Evolutionary conservation across 2,113 vertebrate species (phyloP).

Genomic region (Entelurus aequoreus): DNA sequence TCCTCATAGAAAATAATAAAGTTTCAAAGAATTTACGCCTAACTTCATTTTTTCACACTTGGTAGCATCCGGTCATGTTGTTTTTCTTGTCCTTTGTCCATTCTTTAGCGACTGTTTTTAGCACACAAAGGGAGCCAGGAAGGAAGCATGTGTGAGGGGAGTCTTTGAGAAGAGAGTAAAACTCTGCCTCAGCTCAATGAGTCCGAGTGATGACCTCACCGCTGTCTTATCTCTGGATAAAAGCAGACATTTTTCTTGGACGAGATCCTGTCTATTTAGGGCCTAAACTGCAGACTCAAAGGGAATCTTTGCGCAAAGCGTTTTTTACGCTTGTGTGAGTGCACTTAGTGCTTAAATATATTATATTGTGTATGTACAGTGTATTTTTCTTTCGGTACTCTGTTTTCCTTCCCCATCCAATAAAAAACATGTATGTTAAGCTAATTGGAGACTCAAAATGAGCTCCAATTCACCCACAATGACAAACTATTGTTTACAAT

Average conservation of each 20-base stretch:
- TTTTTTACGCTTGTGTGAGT: slow-evolving; percentile 9
- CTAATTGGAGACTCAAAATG: too few relatives aligned
- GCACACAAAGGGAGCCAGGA: slow-evolving; percentile 25
- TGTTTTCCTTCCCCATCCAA: too few relatives aligned
- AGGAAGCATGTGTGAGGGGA: slow-evolving; percentile 36
- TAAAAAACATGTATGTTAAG: background rate
- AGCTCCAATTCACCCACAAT: too few relatives aligned
- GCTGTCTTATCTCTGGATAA: slow-evolving; percentile 46
- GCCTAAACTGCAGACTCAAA: slow-evolving; percentile 22
- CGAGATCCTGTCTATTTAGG: slow-evolving; percentile 40
- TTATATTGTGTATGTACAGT: background rate
- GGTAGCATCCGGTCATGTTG: background rate
- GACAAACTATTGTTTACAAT: too few relatives aligned
- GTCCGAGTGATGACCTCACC: slow-evolving; percentile 47
- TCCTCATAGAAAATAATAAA: too few relatives aligned
- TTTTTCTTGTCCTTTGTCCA: slow-evolving; percentile 1
- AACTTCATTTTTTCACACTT: background rate
- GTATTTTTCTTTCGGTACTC: background rate
- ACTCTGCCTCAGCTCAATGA: slow-evolving; percentile 15
- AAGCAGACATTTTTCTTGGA: slow-evolving; percentile 44
- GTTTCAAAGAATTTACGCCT: too few relatives aligned
- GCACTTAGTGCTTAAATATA: background rate
- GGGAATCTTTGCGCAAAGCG: background rate
- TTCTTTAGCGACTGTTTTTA: background rate
- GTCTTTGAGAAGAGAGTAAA: slow-evolving; percentile 39